Evolutionary conservation across 1,140 invertebrate genomes (phyloP).

Genomic region (Leptestheria dahalacensis): DNA sequence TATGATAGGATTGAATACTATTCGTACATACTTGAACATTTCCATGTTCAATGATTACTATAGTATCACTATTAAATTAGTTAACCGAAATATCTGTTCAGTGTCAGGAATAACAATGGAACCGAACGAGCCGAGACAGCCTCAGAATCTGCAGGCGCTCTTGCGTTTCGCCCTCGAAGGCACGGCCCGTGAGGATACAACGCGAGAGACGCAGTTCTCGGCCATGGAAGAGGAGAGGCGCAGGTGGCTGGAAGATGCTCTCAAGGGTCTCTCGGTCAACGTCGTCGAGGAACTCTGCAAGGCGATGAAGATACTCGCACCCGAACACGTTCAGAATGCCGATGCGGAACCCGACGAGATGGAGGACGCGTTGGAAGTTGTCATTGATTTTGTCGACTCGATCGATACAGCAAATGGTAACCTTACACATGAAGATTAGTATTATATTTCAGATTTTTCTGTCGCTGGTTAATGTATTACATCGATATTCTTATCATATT

Average conservation of each 20-base stretch:
- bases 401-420: constrained; percentile 57
- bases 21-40: too few relatives aligned
- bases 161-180: constrained; percentile 47
- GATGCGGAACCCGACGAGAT: constrained; percentile 37
- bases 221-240: constrained; percentile 47
- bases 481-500: too few relatives aligned
- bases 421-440: too few relatives aligned
- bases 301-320: constrained; percentile 38
- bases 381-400: constrained; percentile 46
- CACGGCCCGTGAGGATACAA: constrained; percentile 37
- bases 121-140: constrained; percentile 27
- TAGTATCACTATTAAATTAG: too few relatives aligned
- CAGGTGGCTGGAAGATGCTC: constrained; percentile 47
- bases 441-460: constrained; percentile 18
- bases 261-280: constrained; percentile 46
- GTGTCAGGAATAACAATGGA: constrained; percentile 7
- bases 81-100: too few relatives aligned
- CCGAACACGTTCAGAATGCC: constrained; percentile 34
- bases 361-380: constrained; percentile 39
- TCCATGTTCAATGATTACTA: too few relatives aligned
- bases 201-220: constrained; percentile 28
- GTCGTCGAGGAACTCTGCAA: constrained; percentile 44
- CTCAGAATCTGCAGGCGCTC: constrained; percentile 37
- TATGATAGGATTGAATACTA: too few relatives aligned
- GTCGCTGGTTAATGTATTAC: neutral